These are phyloP conservation scores for Coregonus sp. DNA, from an alignment of 2,797 vertebrate genomes.

Conservation along the genomic window DNA sequence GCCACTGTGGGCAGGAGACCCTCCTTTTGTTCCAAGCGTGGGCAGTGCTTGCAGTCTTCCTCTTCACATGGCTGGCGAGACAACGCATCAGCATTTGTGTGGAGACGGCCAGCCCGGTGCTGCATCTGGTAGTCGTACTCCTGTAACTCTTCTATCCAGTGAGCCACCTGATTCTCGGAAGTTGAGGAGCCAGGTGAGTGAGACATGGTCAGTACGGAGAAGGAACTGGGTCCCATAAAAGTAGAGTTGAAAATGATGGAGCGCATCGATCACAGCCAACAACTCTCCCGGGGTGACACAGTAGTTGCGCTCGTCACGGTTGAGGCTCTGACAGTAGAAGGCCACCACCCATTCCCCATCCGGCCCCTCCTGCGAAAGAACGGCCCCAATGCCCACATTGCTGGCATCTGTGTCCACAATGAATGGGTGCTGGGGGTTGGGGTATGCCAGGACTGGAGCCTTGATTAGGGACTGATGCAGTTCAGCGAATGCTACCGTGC, in stretches of 20 bases:
- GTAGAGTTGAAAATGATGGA: background rate
- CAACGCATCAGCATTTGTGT: constrained; percentile 8
- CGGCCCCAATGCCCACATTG: background rate
- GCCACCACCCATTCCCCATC: background rate
- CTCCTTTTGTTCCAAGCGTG: background rate
- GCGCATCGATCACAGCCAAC: background rate
- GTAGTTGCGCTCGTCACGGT: background rate
- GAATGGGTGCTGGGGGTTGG: background rate
- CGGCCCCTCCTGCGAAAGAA: background rate
- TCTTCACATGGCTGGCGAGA: constrained; percentile 2
- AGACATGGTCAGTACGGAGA: background rate
- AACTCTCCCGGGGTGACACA: constrained; percentile 8
- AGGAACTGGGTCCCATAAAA: background rate
- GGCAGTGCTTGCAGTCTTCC: background rate
- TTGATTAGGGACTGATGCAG: background rate
- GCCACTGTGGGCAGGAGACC: background rate
- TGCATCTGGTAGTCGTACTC: constrained; percentile 11
- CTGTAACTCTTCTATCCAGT: background rate
- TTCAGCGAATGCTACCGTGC: background rate
- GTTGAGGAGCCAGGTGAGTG: constrained; percentile 10
- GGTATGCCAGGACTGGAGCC: background rate
- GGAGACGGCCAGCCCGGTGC: constrained; percentile 3
- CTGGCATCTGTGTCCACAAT: constrained; percentile 7
- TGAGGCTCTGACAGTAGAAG: background rate
- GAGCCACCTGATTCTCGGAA: constrained; percentile 11